Conservation (phyloP, 2,113 vertebrate species). For the Elgaria multicarinata region DNA sequence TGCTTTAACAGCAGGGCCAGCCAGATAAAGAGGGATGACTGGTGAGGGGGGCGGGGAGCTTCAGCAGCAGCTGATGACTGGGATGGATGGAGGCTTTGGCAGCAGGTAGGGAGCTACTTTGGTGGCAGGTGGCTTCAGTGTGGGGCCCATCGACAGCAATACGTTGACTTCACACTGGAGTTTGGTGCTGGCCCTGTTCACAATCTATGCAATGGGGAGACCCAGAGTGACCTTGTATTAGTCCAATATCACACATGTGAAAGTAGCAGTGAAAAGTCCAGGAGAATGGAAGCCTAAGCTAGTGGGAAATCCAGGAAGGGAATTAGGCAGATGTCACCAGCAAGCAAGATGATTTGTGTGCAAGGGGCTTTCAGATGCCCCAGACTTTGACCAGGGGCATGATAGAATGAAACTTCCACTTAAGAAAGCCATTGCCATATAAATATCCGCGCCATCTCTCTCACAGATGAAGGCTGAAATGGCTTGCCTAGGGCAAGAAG, state of each 20-base stretch:
- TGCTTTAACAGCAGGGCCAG: no score
- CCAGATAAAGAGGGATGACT: no score
- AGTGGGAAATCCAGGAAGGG: fast-evolving
- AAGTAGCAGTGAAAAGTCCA: background rate
- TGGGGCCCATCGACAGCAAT: no score
- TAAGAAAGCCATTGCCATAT: background rate
- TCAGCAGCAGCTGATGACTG: no score
- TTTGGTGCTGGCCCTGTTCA: background rate
- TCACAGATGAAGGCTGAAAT: fast-evolving
- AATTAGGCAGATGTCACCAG: background rate
- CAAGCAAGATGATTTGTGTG: background rate
- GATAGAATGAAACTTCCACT: background rate
- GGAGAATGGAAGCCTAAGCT: background rate
- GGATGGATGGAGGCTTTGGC: no score
- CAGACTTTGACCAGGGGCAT: background rate
- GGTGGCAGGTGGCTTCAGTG: no score
- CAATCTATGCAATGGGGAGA: background rate
- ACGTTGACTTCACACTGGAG: no score
- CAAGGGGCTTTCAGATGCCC: background rate
- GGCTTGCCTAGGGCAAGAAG: background rate
- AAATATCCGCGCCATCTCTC: background rate
- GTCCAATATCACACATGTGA: background rate
- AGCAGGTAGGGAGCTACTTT: no score
- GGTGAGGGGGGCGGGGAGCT: no score
- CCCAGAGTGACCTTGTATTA: background rate